Evolutionary conservation across 2,797 vertebrate genomes (phyloP).

Genomic region (Lophotriccus pileatus): DNA sequence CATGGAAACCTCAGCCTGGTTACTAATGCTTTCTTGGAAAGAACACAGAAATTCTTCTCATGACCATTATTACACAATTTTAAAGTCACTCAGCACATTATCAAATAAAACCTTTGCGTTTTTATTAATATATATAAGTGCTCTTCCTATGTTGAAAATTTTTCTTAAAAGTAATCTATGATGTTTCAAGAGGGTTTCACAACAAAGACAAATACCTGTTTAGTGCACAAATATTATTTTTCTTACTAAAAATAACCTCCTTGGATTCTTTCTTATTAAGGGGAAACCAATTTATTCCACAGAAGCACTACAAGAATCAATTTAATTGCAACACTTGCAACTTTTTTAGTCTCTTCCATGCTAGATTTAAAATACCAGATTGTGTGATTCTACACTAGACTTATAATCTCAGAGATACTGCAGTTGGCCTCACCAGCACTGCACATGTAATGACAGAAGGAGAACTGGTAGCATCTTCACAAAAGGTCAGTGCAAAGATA

Average conservation of each 20-base stretch:
- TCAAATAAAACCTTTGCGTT: not conserved
- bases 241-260: not conserved
- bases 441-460: not conserved
- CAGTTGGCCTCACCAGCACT: not conserved
- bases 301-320: not conserved
- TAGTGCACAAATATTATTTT: not conserved
- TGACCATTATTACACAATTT: not conserved
- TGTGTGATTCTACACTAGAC: not conserved
- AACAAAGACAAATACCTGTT: not conserved
- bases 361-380: not conserved
- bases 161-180: not conserved
- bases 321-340: not conserved
- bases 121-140: not conserved
- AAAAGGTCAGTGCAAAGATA: not conserved
- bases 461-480: not conserved
- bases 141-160: not conserved
- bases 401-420: not conserved
- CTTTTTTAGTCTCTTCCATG: not conserved
- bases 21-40: slow-evolving; percentile 30
- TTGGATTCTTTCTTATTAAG: not conserved
- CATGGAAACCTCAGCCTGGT: not conserved
- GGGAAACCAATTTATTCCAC: not conserved
- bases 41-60: slow-evolving; percentile 6
- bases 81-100: not conserved
- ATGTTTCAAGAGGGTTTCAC: not conserved